Base-by-base conservation (phyloP, 2,888 invertebrate genomes). In the Hymenopus coronatus region DNA sequence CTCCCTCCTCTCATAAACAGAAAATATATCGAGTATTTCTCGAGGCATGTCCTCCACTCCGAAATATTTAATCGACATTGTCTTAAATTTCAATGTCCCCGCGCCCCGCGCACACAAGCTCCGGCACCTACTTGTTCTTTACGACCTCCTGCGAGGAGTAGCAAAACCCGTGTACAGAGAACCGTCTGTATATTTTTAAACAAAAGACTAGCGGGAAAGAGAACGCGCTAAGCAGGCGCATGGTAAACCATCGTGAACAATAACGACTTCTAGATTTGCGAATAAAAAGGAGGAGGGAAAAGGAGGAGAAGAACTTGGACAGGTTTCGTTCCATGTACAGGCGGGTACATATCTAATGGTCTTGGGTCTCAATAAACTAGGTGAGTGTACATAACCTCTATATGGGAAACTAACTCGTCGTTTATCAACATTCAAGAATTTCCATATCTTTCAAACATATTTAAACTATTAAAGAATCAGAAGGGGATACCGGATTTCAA, bases 61-160 rank as follows among this genome's bases (percentile, higher is more conserved):
- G 15, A 87, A 87, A 82, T 82, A 82, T 82, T 33, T 87, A 87
- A 87, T 87, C 87, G 87, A 33, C 87, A 33, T 87, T 87, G 87
- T 87, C 87, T 87, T 87, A 87, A 87, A 87, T 87, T 87, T 82
- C 87, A 82, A 25, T 82, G 85, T 46, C 46, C 15, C 46, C 20
- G 8, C 20, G 27, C 70, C 30, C 86, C 46, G 27, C 27, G 20
- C 86, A n/a, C 12, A n/a, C 33, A 6, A 33, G 9, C 27, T 82
- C 20, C 54, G 20, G 54, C 54, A 70, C 54, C 54, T 70, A 70
- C 54, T 70, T 70, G 54, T 70, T 70, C 54, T 70, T 70, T 70
- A 70, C 54, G 54, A 70, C 54, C 54, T 70, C 54, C 54, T 25
- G 54, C 0, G 54, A 70, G 20, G 54, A 70, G 54, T 70, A 70